These are phyloP conservation scores for Hypotaenidia okinawae DNA, from an alignment of 2,797 vertebrate species.

Conservation along the genomic window DNA sequence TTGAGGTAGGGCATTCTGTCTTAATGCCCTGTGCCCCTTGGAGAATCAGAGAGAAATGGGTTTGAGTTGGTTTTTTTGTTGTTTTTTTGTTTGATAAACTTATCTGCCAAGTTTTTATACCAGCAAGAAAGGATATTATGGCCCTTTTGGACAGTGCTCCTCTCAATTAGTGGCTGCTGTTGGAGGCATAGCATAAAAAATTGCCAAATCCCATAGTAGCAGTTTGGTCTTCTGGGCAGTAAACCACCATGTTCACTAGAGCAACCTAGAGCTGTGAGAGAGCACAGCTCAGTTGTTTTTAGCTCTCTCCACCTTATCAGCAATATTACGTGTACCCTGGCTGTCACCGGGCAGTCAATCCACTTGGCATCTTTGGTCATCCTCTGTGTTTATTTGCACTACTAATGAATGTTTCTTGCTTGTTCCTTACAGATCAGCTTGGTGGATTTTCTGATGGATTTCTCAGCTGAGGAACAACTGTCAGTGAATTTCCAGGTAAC, in stretches of 20 bases:
- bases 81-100: background rate
- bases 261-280: background rate
- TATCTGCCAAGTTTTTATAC: background rate
- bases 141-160: background rate
- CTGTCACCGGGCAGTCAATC: background rate
- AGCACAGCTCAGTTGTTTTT: background rate
- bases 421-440: background rate
- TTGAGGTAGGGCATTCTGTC: slow-evolving; percentile 38
- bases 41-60: slow-evolving; percentile 17
- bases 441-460: background rate
- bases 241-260: background rate
- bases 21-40: background rate
- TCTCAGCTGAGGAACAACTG: background rate
- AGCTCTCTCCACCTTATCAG: background rate
- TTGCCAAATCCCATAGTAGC: background rate
- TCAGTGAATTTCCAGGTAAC: slow-evolving; percentile 7
- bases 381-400: background rate
- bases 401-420: background rate
- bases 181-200: background rate
- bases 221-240: background rate
- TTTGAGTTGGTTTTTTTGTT: background rate
- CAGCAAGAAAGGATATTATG: background rate
- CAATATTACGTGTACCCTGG: background rate
- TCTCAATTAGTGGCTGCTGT: background rate
- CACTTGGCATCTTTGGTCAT: background rate